Evolutionary conservation across 1,140 invertebrate genomes (phyloP).

Genomic region (Drosophila nasuta): DNA sequence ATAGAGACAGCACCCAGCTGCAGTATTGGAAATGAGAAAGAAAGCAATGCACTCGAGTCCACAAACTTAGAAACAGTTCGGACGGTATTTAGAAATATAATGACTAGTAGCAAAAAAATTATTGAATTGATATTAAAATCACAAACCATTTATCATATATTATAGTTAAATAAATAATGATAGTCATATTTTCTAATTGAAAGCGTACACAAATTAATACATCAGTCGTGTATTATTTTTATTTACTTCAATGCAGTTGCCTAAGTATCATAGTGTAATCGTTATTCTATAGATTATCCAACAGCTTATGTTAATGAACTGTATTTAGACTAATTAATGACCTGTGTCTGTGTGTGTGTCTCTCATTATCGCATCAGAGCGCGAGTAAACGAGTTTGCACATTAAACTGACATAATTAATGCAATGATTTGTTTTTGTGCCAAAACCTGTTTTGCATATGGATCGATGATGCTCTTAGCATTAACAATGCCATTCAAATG

Average conservation of each 20-base stretch:
- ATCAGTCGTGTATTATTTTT: background rate
- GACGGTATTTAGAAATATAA: no score
- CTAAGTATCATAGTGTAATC: background rate
- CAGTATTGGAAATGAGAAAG: slow-evolving; percentile 10
- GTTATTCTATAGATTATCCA: no score
- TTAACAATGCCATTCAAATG: slow-evolving; percentile 35
- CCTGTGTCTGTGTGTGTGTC: slow-evolving; percentile 3
- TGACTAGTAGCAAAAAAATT: no score
- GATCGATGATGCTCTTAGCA: background rate
- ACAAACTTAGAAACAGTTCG: background rate
- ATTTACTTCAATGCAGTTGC: no score
- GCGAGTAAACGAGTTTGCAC: slow-evolving; percentile 40
- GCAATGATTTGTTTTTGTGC: slow-evolving; percentile 27
- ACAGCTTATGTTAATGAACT: slow-evolving; percentile 39
- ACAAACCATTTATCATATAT: no score
- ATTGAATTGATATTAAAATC: no score
- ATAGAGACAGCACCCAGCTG: slow-evolving; percentile 1
- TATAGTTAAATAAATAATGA: no score
- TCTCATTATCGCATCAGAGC: slow-evolving; percentile 15
- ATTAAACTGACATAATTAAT: slow-evolving; percentile 52
- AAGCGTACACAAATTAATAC: no score
- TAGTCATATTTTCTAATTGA: no score
- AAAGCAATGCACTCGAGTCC: slow-evolving; percentile 7
- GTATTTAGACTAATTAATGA: slow-evolving; percentile 7
- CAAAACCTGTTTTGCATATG: slow-evolving; percentile 40